phyloP scores from a whole-genome alignment of 2,113 vertebrate species.

The Motacilla tschutschensis region DNA sequence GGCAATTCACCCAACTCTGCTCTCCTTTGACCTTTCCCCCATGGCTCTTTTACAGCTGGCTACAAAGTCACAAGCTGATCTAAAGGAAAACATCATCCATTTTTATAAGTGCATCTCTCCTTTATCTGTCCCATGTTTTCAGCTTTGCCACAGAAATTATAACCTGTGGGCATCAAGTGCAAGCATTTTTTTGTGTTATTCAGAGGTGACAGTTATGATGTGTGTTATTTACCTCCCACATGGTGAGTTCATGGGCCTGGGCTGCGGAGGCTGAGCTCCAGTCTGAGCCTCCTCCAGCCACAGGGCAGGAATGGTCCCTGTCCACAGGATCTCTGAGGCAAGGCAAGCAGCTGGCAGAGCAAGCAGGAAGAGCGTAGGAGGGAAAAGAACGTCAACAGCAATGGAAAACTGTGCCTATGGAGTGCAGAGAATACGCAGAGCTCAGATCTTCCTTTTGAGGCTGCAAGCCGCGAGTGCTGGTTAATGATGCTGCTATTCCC shows the following conservation, averaged over 20 bases:
- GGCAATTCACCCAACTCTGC: background rate
- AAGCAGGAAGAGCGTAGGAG: accelerated
- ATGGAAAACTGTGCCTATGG: background rate
- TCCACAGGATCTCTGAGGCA: background rate
- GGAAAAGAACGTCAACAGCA: background rate
- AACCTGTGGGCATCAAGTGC: background rate
- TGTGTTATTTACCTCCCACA: background rate
- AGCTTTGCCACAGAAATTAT: background rate
- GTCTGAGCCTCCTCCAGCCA: background rate
- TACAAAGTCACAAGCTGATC: background rate
- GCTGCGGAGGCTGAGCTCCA: accelerated
- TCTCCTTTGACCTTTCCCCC: background rate
- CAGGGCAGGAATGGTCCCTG: background rate
- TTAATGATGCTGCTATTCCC: background rate
- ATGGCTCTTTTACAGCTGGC: background rate
- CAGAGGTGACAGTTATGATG: background rate
- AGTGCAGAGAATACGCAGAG: background rate
- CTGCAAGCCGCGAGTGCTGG: background rate
- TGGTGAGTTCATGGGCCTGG: background rate
- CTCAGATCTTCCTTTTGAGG: background rate
- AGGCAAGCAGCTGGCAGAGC: background rate
- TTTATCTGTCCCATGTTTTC: background rate
- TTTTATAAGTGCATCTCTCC: background rate
- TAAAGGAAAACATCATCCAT: background rate
- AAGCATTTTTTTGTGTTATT: background rate